Base-by-base conservation (phyloP, 2,888 invertebrate genomes). In the Sialis lutaria region DNA sequence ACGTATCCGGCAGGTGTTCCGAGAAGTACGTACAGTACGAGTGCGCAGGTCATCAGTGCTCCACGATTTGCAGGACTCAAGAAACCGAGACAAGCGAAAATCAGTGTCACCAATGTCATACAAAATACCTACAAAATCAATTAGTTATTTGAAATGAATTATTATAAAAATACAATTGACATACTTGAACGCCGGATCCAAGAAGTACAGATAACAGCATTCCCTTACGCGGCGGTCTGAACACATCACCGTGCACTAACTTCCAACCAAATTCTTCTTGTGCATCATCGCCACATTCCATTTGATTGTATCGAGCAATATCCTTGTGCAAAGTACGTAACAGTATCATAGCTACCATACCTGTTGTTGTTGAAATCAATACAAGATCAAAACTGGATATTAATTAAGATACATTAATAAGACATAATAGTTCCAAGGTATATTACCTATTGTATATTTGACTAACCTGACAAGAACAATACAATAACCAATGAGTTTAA, bases 301-400 rank as follows among this genome's bases (percentile, higher is more conserved):
- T 85, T 72, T 97, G 95, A 67, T 98, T 98, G 64, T 98, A 98
- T 56, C 97, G 76, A 5, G 97, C 96, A 57, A 99, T 97, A 67
- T 98, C 98, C 64, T 96, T 93, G 64, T 98, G 96, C 50, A 98
- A 69, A 0, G 97, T 98, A 51, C 97, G 74, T 54, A 98, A 67
- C 67, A 98, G 75, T 58, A 98, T 98, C 97, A 98, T 98, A 32
- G 96, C 97, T 10, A 98, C 95, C 97, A 98, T 98, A 54, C 97
- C 98, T 54, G 95, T 92, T 13, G 98, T 97, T 54, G 95, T 92
- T 13, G 98, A 70, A 68, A 4, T 22, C 22, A 22, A 22, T 22
- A 22, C 22, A 22, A 22, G 22, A n/a, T n/a, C n/a, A n/a, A n/a
- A n/a, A n/a, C n/a, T n/a, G n/a, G n/a, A n/a, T n/a, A n/a, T n/a